phyloP scores from a whole-genome alignment of 92 coral and sea anemone genomes.

The Actinostola sp. region DNA sequence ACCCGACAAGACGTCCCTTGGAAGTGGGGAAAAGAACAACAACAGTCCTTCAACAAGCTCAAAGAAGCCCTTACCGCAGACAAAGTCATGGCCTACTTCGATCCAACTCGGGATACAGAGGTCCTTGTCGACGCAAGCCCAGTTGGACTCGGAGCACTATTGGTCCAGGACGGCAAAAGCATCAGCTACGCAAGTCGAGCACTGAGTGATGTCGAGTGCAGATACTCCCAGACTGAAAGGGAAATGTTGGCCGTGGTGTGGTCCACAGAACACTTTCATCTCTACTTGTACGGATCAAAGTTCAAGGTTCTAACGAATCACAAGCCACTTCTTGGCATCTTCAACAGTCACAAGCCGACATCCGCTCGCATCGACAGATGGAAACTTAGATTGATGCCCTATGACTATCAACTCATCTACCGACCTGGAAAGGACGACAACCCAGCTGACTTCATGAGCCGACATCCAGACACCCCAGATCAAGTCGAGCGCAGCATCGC shows the following conservation, averaged over 20 bases:
- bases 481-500: slow-evolving; percentile 22
- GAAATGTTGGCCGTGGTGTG: slow-evolving; percentile 72
- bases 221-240: slow-evolving; percentile 62
- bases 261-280: slow-evolving; percentile 65
- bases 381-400: slow-evolving; percentile 68
- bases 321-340: slow-evolving; percentile 63
- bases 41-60: slow-evolving; percentile 6
- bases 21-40: slow-evolving; percentile 39
- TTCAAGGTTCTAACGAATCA: slow-evolving; percentile 64
- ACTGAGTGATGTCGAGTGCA: slow-evolving; percentile 51
- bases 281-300: slow-evolving; percentile 54
- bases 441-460: slow-evolving; percentile 62
- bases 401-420: slow-evolving; percentile 51
- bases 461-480: slow-evolving; percentile 41
- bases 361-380: slow-evolving; percentile 62
- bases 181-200: slow-evolving; percentile 65
- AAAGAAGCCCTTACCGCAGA: slow-evolving; percentile 47
- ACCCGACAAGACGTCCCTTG: slow-evolving; percentile 38
- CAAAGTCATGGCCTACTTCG: slow-evolving; percentile 56
- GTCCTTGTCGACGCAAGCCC: slow-evolving; percentile 60
- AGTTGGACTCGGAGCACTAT: slow-evolving; percentile 45
- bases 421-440: slow-evolving; percentile 64
- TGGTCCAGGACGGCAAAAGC: slow-evolving; percentile 46
- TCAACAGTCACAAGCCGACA: slow-evolving; percentile 48
- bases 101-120: slow-evolving; percentile 47